Evolutionary conservation across 2,113 vertebrate genomes (phyloP).

Genomic region (Bagarius yarrelli): DNA sequence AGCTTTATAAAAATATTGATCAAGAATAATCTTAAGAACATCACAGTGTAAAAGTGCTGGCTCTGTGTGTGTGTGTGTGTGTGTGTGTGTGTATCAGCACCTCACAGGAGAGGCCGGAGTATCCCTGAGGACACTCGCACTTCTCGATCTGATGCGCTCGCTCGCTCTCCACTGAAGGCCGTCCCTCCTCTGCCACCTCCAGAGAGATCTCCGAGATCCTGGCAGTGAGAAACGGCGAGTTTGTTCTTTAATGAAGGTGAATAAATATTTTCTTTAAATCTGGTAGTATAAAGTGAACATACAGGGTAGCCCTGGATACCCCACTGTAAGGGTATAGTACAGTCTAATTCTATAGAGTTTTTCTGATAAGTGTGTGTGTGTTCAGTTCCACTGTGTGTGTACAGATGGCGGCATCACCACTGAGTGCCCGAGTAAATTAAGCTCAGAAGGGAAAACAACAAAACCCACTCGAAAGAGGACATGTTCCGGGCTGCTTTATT

Average conservation of each 20-base stretch:
- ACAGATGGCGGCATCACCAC: conserved; percentile 12
- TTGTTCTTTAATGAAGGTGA: background rate
- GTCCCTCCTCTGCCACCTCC: conserved; percentile 81
- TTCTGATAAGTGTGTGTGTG: conserved; percentile 5
- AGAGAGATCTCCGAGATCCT: conserved; percentile 96
- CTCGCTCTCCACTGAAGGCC: conserved; percentile 69
- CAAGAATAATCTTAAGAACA: background rate
- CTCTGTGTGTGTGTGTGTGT: background rate
- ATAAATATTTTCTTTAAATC: background rate
- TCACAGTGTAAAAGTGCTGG: background rate
- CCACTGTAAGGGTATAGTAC: background rate
- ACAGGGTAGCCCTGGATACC: background rate
- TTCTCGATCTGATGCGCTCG: conserved; percentile 82
- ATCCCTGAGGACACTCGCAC: conserved; percentile 87
- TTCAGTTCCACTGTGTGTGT: background rate
- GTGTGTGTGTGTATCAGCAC: conserved; percentile 63
- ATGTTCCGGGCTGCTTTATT: background rate
- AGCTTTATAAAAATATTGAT: background rate
- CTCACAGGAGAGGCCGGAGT: conserved; percentile 94
- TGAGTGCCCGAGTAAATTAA: conserved; percentile 4
- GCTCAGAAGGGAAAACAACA: background rate
- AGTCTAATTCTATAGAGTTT: background rate
- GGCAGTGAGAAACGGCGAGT: background rate
- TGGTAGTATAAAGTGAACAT: background rate
- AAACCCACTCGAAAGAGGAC: background rate